A percentile compares a stretch with the other conserved stretches of the same genome.
These are phyloP conservation scores for Antheraea mylitta DNA, from an alignment of 1,140 invertebrate species.

Conservation along the genomic window DNA sequence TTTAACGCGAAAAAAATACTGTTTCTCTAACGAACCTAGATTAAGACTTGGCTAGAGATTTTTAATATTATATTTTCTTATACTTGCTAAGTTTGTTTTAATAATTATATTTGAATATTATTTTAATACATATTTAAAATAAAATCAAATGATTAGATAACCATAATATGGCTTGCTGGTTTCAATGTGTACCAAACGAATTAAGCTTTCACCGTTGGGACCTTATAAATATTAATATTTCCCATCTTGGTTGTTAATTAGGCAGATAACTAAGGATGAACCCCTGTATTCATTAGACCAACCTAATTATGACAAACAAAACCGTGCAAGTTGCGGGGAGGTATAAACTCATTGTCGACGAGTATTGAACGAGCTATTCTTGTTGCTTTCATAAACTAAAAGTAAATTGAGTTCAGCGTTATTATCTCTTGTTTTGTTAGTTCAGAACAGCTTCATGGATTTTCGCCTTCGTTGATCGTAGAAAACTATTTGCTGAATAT, in stretches of 20 bases:
- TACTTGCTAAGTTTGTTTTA: too few relatives aligned
- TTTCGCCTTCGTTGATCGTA: background rate
- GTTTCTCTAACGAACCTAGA: too few relatives aligned
- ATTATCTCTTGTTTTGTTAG: slow-evolving; percentile 4
- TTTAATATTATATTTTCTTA: too few relatives aligned
- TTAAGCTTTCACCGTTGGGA: slow-evolving; percentile 43
- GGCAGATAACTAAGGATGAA: slow-evolving; percentile 69
- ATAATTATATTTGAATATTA: too few relatives aligned
- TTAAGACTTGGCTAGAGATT: too few relatives aligned
- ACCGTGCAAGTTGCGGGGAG: slow-evolving; percentile 43
- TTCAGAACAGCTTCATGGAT: background rate
- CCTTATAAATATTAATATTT: slow-evolving; percentile 78
- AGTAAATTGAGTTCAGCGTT: slow-evolving; percentile 17
- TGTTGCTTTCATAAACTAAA: slow-evolving; percentile 24
- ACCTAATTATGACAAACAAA: slow-evolving; percentile 69
- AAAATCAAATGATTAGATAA: slow-evolving; percentile 12
- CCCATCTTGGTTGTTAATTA: slow-evolving; percentile 75
- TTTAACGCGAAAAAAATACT: too few relatives aligned
- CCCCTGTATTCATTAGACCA: slow-evolving; percentile 68
- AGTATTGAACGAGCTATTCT: slow-evolving; percentile 44
- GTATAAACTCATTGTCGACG: slow-evolving; percentile 47
- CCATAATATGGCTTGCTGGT: slow-evolving; percentile 43
- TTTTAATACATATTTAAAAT: too few relatives aligned
- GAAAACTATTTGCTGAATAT: background rate
- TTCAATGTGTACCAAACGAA: slow-evolving; percentile 59